A percentile compares a stretch with the other conserved stretches of the same genome.
Evolutionary conservation across 2,113 vertebrate genomes (phyloP).

Genomic region (Himantopus leucocephalus): DNA sequence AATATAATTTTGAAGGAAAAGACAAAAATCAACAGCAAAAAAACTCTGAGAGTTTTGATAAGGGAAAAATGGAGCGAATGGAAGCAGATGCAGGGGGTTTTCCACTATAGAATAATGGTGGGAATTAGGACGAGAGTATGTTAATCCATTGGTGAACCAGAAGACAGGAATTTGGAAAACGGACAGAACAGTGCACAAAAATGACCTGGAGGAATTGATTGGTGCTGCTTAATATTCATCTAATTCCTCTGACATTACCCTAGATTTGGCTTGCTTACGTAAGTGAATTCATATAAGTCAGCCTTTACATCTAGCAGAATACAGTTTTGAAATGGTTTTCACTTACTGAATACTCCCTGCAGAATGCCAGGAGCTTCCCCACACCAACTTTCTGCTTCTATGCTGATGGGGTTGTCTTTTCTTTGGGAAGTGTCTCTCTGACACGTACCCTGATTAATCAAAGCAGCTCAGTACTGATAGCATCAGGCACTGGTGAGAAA

Average conservation of each 20-base stretch:
- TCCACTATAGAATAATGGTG: not conserved
- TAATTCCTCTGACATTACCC: not conserved
- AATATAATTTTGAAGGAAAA: not conserved
- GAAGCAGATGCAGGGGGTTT: not conserved
- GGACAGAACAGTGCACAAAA: not conserved
- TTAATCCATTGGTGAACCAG: not conserved
- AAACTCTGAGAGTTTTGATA: not conserved
- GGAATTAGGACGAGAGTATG: not conserved
- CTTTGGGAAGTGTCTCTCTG: not conserved
- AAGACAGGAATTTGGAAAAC: not conserved
- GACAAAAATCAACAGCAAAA: not conserved
- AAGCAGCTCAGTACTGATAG: not conserved
- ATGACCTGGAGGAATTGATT: not conserved
- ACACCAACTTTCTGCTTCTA: not conserved
- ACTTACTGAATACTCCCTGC: not conserved
- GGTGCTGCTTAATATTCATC: not conserved
- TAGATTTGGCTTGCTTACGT: not conserved
- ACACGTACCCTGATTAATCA: fast-evolving
- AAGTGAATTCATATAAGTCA: not conserved
- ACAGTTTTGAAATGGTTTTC: not conserved
- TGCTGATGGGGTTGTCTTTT: not conserved
- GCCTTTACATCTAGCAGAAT: not conserved
- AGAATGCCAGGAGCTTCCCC: not conserved
- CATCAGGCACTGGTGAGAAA: not conserved
- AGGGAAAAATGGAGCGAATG: not conserved